Evolutionary conservation across 2,797 vertebrate genomes (phyloP), one percentile per base, ranked within the genome.

Genomic region (Mastacembelus armatus): DNA sequence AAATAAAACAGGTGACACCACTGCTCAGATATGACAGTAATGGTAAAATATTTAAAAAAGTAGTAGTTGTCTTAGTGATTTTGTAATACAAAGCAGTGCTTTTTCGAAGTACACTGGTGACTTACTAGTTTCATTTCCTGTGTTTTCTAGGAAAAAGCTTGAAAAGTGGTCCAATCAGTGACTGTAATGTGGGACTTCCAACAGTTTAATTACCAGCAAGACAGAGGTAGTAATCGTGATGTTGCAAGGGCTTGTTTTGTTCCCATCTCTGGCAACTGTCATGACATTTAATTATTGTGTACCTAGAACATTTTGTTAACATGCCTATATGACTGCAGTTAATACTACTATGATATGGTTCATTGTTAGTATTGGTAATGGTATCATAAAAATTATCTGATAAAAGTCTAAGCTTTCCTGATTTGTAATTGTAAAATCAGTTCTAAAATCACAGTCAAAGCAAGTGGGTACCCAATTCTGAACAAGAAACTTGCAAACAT

Each of bases 81-180:
- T 61, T 32, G 45, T 21, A 26, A 50, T 15, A 3, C 9, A 18
- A 30, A 33, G 16, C 12, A 42, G 15, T 55, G 3, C 19, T 24
- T 49, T 59, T 35, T 61, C 24, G 49, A 18, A 21, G 30, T 68
- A 67, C 36, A 33, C 1, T 18, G 0, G 18, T 44, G 10, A 39
- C 18, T 1, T 5, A 26, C 0, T 4, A 9, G 61, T 78, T 70
- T 89, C 43, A 60, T 43, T 81, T 83, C 63, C 65, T 77, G 19
- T 66, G 42, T 67, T 80, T 74, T 90, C 84, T 79, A 85, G 62
- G 82, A 84, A 88, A 80, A 10, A 29, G 30, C 5, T 10, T 18
- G 10, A 61, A 32, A 27, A 47, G 47, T 57, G 24, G 66, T 24
- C 18, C 4, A 14, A 18, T 71, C 10, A 43, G 27, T 36, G 45